Evolutionary conservation across 2,797 vertebrate species (phyloP).

Genomic region (Pachyuromys duprasi): DNA sequence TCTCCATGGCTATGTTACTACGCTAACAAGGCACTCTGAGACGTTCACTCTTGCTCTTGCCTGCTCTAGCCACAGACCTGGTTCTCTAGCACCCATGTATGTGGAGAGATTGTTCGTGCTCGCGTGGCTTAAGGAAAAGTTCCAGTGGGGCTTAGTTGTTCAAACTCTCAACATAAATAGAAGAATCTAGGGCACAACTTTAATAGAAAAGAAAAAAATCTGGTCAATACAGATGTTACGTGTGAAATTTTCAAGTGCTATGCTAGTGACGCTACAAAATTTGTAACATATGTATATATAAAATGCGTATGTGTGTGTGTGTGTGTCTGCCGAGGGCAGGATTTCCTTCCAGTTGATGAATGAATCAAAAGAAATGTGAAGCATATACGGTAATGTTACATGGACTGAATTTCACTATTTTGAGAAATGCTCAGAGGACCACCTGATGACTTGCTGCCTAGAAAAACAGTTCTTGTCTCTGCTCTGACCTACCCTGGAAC

Average conservation of each 20-base stretch:
- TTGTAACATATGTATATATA: background rate
- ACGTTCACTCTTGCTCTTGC: slow-evolving; percentile 77
- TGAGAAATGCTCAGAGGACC: slow-evolving; percentile 56
- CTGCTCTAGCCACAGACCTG: slow-evolving; percentile 53
- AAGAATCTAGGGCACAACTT: slow-evolving; percentile 82
- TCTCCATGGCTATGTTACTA: slow-evolving; percentile 18
- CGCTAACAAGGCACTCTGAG: slow-evolving; percentile 85
- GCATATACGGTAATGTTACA: slow-evolving; percentile 29
- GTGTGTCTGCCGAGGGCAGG: slow-evolving; percentile 61
- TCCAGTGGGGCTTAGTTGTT: slow-evolving; percentile 80
- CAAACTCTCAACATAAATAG: slow-evolving; percentile 76
- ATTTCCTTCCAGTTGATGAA: slow-evolving; percentile 33
- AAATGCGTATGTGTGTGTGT: slow-evolving; percentile 63
- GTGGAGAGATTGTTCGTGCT: slow-evolving; percentile 82
- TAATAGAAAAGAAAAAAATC: slow-evolving; percentile 84
- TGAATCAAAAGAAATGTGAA: slow-evolving; percentile 35
- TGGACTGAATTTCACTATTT: slow-evolving; percentile 45
- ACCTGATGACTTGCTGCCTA: background rate
- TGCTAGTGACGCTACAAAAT: slow-evolving; percentile 77
- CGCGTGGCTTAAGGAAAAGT: slow-evolving; percentile 80
- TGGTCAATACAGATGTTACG: slow-evolving; percentile 83
- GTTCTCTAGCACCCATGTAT: slow-evolving; percentile 65
- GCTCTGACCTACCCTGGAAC: background rate
- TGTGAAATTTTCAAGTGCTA: slow-evolving; percentile 85
- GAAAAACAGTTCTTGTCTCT: background rate